Conservation (phyloP, 1,140 invertebrate species). For the Bombus sibiricus region DNA sequence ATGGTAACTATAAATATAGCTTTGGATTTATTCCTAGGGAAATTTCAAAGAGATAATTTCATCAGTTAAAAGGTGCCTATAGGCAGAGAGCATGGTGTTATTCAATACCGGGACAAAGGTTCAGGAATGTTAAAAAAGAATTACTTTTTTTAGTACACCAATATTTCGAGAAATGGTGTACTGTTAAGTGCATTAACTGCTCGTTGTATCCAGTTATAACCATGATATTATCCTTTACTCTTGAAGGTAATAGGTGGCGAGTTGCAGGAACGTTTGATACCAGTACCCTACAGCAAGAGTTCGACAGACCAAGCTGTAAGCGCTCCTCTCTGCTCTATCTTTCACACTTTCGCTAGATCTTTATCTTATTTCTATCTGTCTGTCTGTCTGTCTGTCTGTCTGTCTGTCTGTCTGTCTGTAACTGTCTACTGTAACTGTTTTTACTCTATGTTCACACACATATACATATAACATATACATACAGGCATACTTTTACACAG, state of each 20-base stretch:
- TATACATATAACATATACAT: neutral
- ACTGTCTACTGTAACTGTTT: constrained; percentile 38
- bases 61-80: constrained; percentile 38
- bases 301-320: constrained; percentile 99
- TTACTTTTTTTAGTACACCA: neutral
- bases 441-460: neutral
- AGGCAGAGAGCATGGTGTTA: neutral
- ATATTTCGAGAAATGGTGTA: constrained; percentile 67
- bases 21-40: neutral
- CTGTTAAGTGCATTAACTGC: constrained; percentile 67
- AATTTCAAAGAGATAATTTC: neutral
- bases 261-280: constrained; percentile 99
- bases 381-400: constrained; percentile 37
- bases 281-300: constrained; percentile 99
- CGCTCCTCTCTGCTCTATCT: constrained; percentile 83
- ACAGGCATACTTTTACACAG: neutral
- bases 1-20: neutral
- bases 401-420: constrained; percentile 30
- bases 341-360: constrained; percentile 69
- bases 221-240: constrained; percentile 89
- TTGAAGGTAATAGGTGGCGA: constrained; percentile 99
- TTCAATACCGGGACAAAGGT: neutral
- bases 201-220: constrained; percentile 81
- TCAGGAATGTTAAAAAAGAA: neutral
- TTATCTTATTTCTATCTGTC: constrained; percentile 25